Evolutionary conservation across 2,797 vertebrate genomes (phyloP).

Genomic region (Crypturellus tataupa): DNA sequence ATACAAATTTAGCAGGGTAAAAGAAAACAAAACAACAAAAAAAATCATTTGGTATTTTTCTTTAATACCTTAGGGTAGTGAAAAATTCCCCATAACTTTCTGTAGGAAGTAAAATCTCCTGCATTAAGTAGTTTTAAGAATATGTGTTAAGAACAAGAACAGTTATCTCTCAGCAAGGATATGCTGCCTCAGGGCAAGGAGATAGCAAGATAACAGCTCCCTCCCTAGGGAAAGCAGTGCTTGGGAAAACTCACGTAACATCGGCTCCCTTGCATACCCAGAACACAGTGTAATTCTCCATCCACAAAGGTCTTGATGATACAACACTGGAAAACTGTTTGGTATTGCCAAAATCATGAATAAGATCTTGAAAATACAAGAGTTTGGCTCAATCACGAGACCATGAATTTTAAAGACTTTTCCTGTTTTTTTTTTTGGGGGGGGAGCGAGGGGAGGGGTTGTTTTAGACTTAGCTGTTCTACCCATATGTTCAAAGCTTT

Average conservation of each 20-base stretch:
- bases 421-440: neutral
- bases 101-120: neutral
- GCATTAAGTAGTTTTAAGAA: neutral
- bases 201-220: neutral
- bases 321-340: neutral
- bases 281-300: neutral
- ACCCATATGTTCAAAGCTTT: neutral
- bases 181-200: neutral
- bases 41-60: rapidly evolving
- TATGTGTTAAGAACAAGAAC: neutral
- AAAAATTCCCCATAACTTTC: rapidly evolving
- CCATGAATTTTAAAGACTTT: neutral
- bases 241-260: neutral
- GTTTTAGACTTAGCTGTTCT: neutral
- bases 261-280: neutral
- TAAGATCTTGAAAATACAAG: neutral
- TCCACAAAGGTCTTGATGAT: neutral
- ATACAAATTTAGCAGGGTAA: neutral
- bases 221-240: neutral
- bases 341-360: neutral
- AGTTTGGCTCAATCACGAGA: neutral
- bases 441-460: too few relatives aligned
- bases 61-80: neutral
- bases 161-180: neutral
- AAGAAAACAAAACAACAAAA: neutral